Conservation (phyloP, 1,140 invertebrate genomes). For the Conus ventricosus region DNA sequence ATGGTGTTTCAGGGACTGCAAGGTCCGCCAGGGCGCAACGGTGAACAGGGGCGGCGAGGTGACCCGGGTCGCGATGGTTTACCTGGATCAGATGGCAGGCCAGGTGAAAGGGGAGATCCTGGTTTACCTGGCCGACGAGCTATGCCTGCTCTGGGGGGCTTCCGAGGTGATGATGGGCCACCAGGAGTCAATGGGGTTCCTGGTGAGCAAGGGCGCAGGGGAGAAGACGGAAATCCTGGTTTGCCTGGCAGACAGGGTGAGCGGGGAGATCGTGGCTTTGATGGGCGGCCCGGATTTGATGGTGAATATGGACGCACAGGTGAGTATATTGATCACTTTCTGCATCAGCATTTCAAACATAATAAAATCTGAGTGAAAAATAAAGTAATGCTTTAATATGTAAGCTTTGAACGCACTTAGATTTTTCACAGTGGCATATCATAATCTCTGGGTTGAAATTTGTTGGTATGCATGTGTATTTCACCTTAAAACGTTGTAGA, state of each 20-base stretch:
- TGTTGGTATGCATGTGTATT: too few species aligned
- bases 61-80: conserved; percentile 37
- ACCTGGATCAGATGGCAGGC: conserved; percentile 30
- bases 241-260: conserved; percentile 50
- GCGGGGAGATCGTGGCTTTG: conserved; percentile 42
- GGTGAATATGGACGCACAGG: conserved; percentile 36
- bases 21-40: conserved; percentile 27
- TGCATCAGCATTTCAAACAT: too few species aligned
- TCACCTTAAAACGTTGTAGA: too few species aligned
- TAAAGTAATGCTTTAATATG: too few species aligned
- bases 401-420: too few species aligned
- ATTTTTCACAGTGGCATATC: too few species aligned
- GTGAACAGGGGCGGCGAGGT: conserved; percentile 38
- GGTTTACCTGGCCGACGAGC: conserved; percentile 73
- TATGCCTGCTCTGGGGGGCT: conserved; percentile 48
- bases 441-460: too few species aligned
- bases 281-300: conserved; percentile 36
- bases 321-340: not conserved
- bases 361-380: too few species aligned
- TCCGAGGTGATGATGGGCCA: conserved; percentile 54
- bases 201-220: conserved; percentile 47
- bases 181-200: conserved; percentile 48
- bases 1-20: conserved; percentile 7
- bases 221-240: conserved; percentile 49
- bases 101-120: conserved; percentile 65